Base-by-base conservation (phyloP, 2,888 invertebrate genomes). In the Arrhopalites spinosus region DNA sequence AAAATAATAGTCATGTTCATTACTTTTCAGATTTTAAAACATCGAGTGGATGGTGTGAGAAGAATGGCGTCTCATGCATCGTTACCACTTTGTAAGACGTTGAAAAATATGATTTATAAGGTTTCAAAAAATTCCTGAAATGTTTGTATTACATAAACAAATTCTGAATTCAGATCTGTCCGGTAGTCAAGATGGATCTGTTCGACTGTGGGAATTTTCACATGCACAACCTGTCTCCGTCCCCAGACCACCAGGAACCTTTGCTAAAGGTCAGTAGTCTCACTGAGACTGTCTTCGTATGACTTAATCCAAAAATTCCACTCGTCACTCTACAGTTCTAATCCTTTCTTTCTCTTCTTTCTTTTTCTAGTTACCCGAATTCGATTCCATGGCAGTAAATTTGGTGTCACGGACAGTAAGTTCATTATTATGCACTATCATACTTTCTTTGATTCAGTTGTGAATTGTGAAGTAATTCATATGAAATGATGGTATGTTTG, bases 121-220 rank as follows among this genome's bases (percentile, higher is more conserved):
- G 15, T 45, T 45, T 7, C 7, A 45, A 45, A 45, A 7, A 7
- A 45, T 45, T 15, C 45, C 15, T 45, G 23, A n/a, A n/a, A 56
- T 56, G 53, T 56, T 56, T 17, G 20, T 56, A 56, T 20, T 56
- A 8, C 20, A 7, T n/a, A n/a, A n/a, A n/a, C 2, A 36, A 66
- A 23, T 43, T 17, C 11, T 36, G 36, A 7, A 36, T 36, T 36
- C 84, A 94, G 94, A 98, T 87, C 87, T 98, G 83, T 95, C 96
- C 61, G 98, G 98, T 74, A 93, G 95, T 15, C 95, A 95, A 85
- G 98, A 98, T 87, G 97, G 98, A 11, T 96, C 96, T 0, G 96
- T 98, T 0, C 92, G 94, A 82, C 89, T 98, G 80, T 96, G 98
- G 97, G 98, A 99, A 87, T 99, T 98, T 98, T 96, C 95, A 8